Evolutionary conservation across 2,888 invertebrate species (phyloP).

Genomic region (Mythimna vitellina): DNA sequence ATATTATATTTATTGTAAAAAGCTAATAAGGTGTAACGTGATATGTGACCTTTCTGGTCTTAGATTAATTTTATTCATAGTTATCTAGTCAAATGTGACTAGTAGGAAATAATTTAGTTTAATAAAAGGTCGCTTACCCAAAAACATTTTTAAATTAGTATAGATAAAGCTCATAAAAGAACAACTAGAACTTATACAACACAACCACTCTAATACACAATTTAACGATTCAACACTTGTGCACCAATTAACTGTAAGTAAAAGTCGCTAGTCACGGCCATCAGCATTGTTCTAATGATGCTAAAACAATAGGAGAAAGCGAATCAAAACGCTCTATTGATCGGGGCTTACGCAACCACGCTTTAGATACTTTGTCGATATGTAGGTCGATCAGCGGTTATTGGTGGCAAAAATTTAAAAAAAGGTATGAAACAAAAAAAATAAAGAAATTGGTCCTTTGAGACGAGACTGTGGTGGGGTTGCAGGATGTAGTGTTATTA

Average conservation of each 20-base stretch:
- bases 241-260: conserved; percentile 55
- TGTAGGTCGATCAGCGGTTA: conserved; percentile 12
- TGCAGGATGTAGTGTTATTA: no score
- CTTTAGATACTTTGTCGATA: conserved; percentile 36
- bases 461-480: no score
- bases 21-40: background rate
- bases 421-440: no score
- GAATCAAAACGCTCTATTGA: conserved; percentile 57
- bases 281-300: conserved; percentile 56
- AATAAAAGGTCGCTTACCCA: background rate
- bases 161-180: background rate
- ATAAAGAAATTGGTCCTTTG: no score
- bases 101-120: background rate
- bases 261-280: conserved; percentile 59
- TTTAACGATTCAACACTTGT: conserved; percentile 43
- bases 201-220: conserved; percentile 17
- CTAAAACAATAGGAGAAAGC: conserved; percentile 64
- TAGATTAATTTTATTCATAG: background rate
- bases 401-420: background rate
- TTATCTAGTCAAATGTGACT: background rate
- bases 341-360: conserved; percentile 50
- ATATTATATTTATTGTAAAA: background rate
- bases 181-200: conserved; percentile 13
- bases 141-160: no score
- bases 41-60: background rate